Percentiles rank a stretch among this genome's conserved stretches.
phyloP scores from a whole-genome alignment of 1,140 invertebrate species.

The Kradibia gibbosae region DNA sequence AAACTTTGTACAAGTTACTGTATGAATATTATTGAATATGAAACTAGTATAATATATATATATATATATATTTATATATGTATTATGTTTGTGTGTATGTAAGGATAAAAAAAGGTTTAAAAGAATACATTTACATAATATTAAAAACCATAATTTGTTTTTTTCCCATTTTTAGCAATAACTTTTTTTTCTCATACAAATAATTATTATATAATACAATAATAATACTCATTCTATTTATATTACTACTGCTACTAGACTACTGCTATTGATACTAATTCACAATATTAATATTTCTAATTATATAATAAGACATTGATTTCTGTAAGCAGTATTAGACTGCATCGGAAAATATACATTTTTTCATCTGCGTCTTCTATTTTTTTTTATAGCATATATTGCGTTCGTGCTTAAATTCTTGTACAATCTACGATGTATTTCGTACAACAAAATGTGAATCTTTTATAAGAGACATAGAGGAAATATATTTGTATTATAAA shows the following conservation, averaged over 20 bases:
- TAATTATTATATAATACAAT: conserved; percentile 36
- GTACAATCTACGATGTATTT: conserved; percentile 24
- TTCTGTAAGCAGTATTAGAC: conserved; percentile 20
- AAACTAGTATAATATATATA: conserved; percentile 14
- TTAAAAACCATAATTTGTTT: conserved; percentile 26
- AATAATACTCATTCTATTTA: too few relatives aligned
- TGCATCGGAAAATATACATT: neutral
- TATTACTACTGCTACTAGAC: too few relatives aligned
- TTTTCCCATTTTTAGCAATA: conserved; percentile 22
- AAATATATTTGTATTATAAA: conserved; percentile 48
- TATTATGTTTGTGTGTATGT: conserved; percentile 36
- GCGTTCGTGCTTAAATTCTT: neutral
- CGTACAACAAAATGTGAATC: conserved; percentile 5
- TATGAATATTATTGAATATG: too few relatives aligned
- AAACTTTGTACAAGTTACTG: conserved; percentile 36
- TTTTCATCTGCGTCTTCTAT: conserved; percentile 4
- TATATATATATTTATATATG: conserved; percentile 6
- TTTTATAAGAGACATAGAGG: neutral
- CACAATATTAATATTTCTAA: conserved; percentile 36
- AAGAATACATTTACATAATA: conserved; percentile 37
- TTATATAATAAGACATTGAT: conserved; percentile 24
- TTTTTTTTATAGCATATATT: conserved; percentile 22
- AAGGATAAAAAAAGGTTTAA: conserved; percentile 23
- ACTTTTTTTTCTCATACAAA: conserved; percentile 14
- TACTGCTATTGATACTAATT: conserved; percentile 9